Conservation (phyloP, 2,888 invertebrate genomes). For the Dimorphilus gyrociliatus region DNA sequence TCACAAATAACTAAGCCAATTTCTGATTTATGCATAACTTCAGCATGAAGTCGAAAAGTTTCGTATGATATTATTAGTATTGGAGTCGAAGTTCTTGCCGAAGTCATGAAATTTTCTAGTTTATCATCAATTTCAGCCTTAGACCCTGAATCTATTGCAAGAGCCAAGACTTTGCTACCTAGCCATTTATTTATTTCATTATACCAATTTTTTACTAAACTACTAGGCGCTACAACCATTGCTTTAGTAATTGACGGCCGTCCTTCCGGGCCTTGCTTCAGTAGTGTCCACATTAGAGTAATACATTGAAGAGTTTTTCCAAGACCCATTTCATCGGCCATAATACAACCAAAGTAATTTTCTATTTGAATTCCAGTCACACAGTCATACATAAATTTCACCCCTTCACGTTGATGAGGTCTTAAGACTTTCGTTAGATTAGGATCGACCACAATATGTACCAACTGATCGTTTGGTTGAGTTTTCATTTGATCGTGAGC, state of each 20-base stretch:
- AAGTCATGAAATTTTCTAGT: constrained; percentile 37
- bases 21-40: constrained; percentile 61
- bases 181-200: constrained; percentile 97
- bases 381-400: constrained; percentile 98
- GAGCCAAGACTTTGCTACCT: constrained; percentile 61
- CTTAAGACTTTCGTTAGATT: constrained; percentile 68
- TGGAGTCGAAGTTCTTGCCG: constrained; percentile 60
- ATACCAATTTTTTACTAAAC: constrained; percentile 95
- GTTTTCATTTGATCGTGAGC: constrained; percentile 73
- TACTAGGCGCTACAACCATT: constrained; percentile 89
- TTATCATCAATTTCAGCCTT: constrained; percentile 63
- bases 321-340: constrained; percentile 99
- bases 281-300: constrained; percentile 77
- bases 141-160: constrained; percentile 38
- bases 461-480: constrained; percentile 51
- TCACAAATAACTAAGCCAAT: constrained; percentile 95
- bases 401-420: constrained; percentile 96
- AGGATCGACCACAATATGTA: constrained; percentile 96
- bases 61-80: constrained; percentile 97
- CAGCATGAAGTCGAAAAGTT: constrained; percentile 82
- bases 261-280: constrained; percentile 78
- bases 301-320: constrained; percentile 97
- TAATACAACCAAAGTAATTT: constrained; percentile 78
- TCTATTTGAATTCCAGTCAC: constrained; percentile 79
- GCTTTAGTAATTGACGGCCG: constrained; percentile 77